Percentiles rank a stretch among this genome's conserved stretches.
Conservation (phyloP, 35 echinoderm and acorn worm species). For the Ophiothrix spiculata region DNA sequence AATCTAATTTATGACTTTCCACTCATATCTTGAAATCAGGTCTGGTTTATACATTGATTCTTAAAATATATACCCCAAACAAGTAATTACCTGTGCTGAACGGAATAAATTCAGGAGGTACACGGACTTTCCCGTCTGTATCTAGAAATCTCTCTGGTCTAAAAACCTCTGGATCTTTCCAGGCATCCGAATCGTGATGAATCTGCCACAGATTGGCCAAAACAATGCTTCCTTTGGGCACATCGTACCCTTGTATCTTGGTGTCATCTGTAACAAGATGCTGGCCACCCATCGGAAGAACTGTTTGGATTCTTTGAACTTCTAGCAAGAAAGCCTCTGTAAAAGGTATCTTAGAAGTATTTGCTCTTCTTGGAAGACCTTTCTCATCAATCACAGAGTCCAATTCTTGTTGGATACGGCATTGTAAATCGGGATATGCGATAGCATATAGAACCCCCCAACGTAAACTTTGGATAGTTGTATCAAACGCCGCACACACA, state of each 20-base stretch:
- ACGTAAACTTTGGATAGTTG: not conserved
- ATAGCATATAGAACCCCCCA: not conserved
- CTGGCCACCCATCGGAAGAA: not conserved
- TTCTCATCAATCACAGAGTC: not conserved
- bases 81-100: constrained; percentile 61
- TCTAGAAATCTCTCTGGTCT: constrained; percentile 35
- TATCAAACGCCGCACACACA: not conserved
- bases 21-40: too few species aligned
- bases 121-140: not conserved
- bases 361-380: not conserved
- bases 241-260: not conserved
- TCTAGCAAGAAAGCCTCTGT: not conserved
- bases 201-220: constrained; percentile 36
- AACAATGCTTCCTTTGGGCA: constrained; percentile 26
- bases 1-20: too few species aligned
- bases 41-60: too few species aligned
- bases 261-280: not conserved
- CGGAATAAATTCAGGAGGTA: constrained; percentile 34
- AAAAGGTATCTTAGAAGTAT: not conserved
- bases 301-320: not conserved
- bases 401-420: not conserved
- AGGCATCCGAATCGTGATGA: constrained; percentile 23
- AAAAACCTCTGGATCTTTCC: constrained; percentile 40
- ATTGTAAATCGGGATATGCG: not conserved
- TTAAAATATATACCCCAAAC: too few species aligned